phyloP scores from a whole-genome alignment of 1,140 invertebrate genomes.

The Dufourea novaeangliae region DNA sequence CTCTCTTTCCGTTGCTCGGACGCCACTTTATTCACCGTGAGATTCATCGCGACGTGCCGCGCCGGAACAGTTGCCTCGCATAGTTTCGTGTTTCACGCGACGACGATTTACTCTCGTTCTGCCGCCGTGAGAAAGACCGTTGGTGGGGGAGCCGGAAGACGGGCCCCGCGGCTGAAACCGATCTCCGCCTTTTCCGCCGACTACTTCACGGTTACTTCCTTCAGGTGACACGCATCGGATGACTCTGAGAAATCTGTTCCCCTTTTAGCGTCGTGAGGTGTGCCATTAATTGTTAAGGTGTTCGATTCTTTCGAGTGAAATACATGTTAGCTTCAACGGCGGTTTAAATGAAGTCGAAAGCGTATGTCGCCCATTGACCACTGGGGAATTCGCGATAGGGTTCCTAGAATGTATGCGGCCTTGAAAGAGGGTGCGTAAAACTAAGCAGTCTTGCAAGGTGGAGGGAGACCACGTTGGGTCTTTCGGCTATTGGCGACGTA shows the following conservation, averaged over 20 bases:
- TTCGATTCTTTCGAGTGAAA: no score
- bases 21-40: constrained; percentile 62
- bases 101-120: constrained; percentile 56
- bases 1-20: background rate
- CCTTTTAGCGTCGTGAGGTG: background rate
- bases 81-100: constrained; percentile 58
- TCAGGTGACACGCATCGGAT: background rate
- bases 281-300: no score
- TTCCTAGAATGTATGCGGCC: no score
- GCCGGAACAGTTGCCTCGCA: constrained; percentile 41
- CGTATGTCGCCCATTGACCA: no score
- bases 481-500: no score
- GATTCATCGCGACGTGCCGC: constrained; percentile 59
- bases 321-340: no score
- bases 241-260: background rate
- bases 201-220: background rate
- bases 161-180: background rate
- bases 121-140: constrained; percentile 22
- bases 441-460: no score
- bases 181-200: background rate
- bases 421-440: no score
- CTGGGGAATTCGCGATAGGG: no score
- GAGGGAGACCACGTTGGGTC: no score
- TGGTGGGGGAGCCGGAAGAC: background rate
- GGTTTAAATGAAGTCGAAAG: no score